Evolutionary conservation across 2,888 invertebrate genomes (phyloP), one percentile per base, ranked within the genome.

Genomic region (Euplagia quadripunctaria): DNA sequence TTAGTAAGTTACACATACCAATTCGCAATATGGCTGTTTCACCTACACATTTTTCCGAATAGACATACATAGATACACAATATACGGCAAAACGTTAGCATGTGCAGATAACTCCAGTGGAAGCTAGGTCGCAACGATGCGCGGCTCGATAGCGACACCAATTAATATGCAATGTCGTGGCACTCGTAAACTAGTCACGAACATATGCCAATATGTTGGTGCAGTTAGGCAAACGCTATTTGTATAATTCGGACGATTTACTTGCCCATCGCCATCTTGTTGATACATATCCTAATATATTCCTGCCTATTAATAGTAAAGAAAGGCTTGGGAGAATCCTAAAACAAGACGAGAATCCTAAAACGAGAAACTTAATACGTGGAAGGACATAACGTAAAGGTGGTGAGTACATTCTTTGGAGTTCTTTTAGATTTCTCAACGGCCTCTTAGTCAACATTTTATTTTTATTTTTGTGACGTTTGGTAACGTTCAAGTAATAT

Each of bases 121-220:
- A 88, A 91, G 93, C 91, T 89, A 91, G 92, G 93, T 92, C 90
- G 93, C 82, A 88, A 83, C 83, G 94, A 94, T 94, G 94, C 91
- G 90, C 90, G 88, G 87, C 83, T 92, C 91, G 95, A 95, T 95
- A 95, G 89, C 91, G 89, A 91, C 93, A 92, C 92, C 95, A 94
- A 95, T 95, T 95, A 95, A 95, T 95, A 95, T 95, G 95, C 95
- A 93, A 94, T 94, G 94, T 94, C 93, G 92, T 90, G 90, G 92
- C 90, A 93, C 93, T 93, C 95, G 95, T 95, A 94, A 94, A 95
- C 94, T 91, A 94, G 94, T 94, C 95, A 95, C 95, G 94, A 94
- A 94, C 94, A 94, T 93, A 95, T 94, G 94, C 94, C 94, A 93
- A 95, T 95, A 95, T 93, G 92, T 89, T 90, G 90, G 89, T 91